Conservation (phyloP, 2,113 vertebrate genomes). For the Merops nubicus region DNA sequence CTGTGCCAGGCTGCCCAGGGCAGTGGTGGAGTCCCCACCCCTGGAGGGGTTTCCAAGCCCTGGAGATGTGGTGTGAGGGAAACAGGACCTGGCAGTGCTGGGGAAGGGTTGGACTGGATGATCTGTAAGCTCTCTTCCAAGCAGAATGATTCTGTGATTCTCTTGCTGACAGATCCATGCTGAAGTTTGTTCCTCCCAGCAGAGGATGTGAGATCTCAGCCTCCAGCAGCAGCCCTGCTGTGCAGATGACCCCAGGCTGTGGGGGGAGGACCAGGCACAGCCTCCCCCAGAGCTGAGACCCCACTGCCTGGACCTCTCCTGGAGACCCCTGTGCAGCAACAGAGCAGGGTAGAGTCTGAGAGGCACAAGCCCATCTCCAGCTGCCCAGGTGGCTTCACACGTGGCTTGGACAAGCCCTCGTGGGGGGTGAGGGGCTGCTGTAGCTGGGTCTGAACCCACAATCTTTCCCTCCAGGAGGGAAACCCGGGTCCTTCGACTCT, state of each 20-base stretch:
- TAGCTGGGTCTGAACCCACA: background rate
- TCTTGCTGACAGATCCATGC: background rate
- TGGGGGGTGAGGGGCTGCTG: background rate
- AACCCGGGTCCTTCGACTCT: background rate
- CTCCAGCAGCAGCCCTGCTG: background rate
- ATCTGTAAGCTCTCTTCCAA: background rate
- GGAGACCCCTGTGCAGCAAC: accelerated
- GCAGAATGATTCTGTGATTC: background rate
- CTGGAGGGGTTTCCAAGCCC: no score
- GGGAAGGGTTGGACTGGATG: background rate
- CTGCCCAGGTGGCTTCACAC: background rate
- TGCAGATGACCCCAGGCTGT: accelerated
- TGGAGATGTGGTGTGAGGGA: background rate
- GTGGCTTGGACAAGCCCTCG: background rate
- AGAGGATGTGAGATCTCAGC: background rate
- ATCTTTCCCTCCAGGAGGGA: background rate
- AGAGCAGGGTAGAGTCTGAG: accelerated
- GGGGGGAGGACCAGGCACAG: background rate
- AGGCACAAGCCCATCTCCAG: background rate
- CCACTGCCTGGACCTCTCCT: background rate
- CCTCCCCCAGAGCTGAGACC: background rate
- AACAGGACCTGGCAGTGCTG: background rate
- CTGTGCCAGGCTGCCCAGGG: no score
- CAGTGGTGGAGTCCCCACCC: no score
- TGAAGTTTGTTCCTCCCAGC: background rate